Conservation (phyloP, 2,888 invertebrate genomes). For the Macaria liturata region DNA sequence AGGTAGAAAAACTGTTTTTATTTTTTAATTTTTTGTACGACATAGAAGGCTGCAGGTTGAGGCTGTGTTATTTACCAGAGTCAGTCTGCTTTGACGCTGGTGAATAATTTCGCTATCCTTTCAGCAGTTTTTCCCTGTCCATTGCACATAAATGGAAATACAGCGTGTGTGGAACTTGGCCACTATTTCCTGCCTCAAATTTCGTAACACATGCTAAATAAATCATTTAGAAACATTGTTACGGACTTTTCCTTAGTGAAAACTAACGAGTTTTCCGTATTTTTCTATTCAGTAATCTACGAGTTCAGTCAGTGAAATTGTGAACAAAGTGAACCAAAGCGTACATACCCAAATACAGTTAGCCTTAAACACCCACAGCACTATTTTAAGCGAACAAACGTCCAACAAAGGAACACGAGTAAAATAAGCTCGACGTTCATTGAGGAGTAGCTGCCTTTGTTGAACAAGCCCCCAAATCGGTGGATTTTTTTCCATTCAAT, state of each 20-base stretch:
- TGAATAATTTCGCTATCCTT: slow-evolving; percentile 29
- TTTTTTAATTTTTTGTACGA: no score
- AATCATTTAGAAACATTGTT: no score
- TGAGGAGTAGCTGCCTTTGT: slow-evolving; percentile 42
- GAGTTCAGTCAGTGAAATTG: no score
- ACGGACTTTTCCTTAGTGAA: no score
- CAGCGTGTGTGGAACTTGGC: slow-evolving; percentile 27
- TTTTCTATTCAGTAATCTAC: no score
- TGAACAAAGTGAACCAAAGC: no score
- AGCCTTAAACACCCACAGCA: not conserved
- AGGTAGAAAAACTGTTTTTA: no score
- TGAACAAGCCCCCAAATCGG: slow-evolving; percentile 11
- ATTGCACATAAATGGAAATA: slow-evolving; percentile 32
- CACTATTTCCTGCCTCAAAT: slow-evolving; percentile 8
- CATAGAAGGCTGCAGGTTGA: no score
- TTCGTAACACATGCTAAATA: no score
- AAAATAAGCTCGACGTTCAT: slow-evolving; percentile 43
- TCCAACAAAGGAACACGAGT: slow-evolving; percentile 5
- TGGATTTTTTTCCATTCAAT: slow-evolving; percentile 16
- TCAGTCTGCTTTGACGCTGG: slow-evolving; percentile 18
- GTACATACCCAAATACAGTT: no score
- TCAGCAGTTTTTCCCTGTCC: slow-evolving; percentile 36
- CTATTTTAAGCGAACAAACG: slow-evolving; percentile 6
- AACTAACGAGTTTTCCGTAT: no score
- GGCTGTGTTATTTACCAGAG: slow-evolving; percentile 17